phyloP scores from a whole-genome alignment of 2,888 invertebrate genomes.

The Cryptocephalus moraei region DNA sequence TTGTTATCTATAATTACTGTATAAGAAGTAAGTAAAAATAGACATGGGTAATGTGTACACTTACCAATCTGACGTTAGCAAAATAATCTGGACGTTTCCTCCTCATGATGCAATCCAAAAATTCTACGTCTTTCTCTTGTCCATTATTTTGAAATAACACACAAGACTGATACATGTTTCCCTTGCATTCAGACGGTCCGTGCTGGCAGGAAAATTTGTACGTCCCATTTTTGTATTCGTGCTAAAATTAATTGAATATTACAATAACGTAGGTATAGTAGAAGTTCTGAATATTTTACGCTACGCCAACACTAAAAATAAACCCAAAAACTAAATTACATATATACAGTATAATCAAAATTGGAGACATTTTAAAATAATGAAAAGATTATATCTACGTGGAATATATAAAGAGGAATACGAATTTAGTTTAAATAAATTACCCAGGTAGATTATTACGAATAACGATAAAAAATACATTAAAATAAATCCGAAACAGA shows the following conservation, averaged over 20 bases:
- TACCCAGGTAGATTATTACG: not conserved
- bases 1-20: no score
- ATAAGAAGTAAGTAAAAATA: no score
- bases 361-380: no score
- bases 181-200: slow-evolving; percentile 40
- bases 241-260: slow-evolving; percentile 5
- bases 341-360: not conserved
- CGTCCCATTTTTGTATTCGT: slow-evolving; percentile 15
- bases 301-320: not conserved
- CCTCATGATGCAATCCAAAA: slow-evolving; percentile 38
- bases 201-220: slow-evolving; percentile 42
- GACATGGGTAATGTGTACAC: not conserved
- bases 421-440: not conserved
- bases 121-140: slow-evolving; percentile 17
- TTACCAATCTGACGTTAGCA: slow-evolving; percentile 14
- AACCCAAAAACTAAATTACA: not conserved
- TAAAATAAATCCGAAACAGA: no score
- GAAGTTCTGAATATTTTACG: not conserved
- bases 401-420: no score
- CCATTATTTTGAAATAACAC: slow-evolving; percentile 32
- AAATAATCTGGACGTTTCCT: slow-evolving; percentile 15
- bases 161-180: slow-evolving; percentile 44
- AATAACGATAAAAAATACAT: not conserved
- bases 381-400: no score
- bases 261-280: not conserved